Percentiles rank a stretch among this genome's conserved stretches.
Evolutionary conservation across 92 coral and sea anemone genomes (phyloP).

Genomic region (Zoanthus solanderi): DNA sequence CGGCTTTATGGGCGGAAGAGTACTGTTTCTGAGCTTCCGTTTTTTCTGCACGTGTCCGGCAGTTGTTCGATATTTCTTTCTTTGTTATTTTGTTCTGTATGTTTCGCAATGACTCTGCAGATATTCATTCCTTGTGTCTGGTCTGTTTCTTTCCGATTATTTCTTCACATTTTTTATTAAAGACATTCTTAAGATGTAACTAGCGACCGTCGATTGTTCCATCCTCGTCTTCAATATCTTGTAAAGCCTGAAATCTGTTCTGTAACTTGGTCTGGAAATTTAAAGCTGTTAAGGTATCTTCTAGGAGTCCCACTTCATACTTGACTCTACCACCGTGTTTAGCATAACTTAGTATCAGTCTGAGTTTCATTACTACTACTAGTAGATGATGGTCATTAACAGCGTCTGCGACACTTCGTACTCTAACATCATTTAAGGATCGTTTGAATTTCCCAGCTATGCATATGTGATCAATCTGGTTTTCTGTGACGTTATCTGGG

Average conservation of each 20-base stretch:
- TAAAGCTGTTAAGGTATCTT: not conserved
- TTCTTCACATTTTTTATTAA: not conserved
- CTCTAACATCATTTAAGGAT: not conserved
- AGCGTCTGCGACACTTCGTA: not conserved
- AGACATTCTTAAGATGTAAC: not conserved
- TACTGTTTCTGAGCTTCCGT: not conserved
- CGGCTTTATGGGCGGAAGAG: not conserved
- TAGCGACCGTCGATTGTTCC: not conserved
- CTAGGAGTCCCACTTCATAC: not conserved
- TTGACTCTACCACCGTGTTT: not conserved
- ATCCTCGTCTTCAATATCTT: not conserved
- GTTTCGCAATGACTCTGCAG: not conserved
- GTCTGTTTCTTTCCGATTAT: not conserved
- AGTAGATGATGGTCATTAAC: not conserved
- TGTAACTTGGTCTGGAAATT: not conserved
- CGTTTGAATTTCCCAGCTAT: not conserved
- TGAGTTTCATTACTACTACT: not conserved
- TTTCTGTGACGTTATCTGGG: not conserved
- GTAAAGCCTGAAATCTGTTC: not conserved
- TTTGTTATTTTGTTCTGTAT: not conserved
- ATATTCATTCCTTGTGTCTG: not conserved
- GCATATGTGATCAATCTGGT: not conserved
- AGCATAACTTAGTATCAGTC: not conserved
- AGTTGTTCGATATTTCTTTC: not conserved
- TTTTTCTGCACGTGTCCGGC: not conserved